Conservation (phyloP, 2,888 invertebrate genomes). For the Parnassius smintheus region DNA sequence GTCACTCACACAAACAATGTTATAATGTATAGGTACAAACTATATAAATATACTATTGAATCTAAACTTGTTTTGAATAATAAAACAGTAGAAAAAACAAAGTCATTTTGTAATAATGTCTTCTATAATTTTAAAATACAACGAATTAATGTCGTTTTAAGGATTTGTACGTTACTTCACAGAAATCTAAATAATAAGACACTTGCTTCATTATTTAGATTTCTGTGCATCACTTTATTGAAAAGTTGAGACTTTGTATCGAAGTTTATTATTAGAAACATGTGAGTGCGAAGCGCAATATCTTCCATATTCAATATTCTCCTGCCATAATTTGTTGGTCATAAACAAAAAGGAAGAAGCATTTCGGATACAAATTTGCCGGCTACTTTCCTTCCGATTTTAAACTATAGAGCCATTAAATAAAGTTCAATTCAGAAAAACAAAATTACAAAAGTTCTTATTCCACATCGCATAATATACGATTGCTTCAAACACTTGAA, state of each 20-base stretch:
- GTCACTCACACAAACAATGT: too few relatives aligned
- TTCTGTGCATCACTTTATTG: not conserved
- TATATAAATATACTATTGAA: too few relatives aligned
- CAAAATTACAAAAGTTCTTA: not conserved
- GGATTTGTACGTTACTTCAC: too few relatives aligned
- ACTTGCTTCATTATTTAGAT: slow-evolving; percentile 5
- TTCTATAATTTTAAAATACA: too few relatives aligned
- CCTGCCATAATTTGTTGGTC: slow-evolving; percentile 22
- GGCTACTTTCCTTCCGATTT: not conserved
- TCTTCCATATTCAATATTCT: slow-evolving; percentile 24
- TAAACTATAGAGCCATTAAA: not conserved
- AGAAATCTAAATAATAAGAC: not conserved
- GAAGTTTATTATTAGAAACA: slow-evolving; percentile 21
- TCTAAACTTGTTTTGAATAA: too few relatives aligned
- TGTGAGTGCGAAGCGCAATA: slow-evolving; percentile 21
- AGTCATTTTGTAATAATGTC: too few relatives aligned
- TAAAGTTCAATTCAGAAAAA: slow-evolving; percentile 5
- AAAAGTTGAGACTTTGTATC: slow-evolving; percentile 8
- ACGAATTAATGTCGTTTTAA: too few relatives aligned
- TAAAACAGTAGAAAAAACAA: too few relatives aligned
- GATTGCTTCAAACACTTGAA: slow-evolving; percentile 21
- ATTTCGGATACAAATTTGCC: slow-evolving; percentile 14
- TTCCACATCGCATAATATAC: slow-evolving; percentile 1
- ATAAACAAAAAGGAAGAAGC: slow-evolving; percentile 21
- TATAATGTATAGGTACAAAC: too few relatives aligned